Conservation (phyloP, 2,113 vertebrate species). For the Cyanistes caeruleus region DNA sequence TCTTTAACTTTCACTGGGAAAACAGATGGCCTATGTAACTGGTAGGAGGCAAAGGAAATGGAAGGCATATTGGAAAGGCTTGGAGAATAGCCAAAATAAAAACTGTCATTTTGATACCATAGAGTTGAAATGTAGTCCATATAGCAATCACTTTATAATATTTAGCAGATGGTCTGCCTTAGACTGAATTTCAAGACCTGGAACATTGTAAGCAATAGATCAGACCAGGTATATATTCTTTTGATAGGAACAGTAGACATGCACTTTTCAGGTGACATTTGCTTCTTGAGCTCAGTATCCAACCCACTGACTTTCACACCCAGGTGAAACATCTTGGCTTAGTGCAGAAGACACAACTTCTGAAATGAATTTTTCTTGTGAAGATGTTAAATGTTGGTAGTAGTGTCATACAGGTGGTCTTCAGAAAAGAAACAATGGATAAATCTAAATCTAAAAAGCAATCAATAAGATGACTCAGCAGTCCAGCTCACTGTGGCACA, state of each 20-base stretch:
- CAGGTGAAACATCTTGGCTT: background rate
- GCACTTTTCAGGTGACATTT: background rate
- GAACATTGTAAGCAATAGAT: background rate
- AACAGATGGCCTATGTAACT: constrained; percentile 12
- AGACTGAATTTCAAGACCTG: background rate
- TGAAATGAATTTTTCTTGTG: background rate
- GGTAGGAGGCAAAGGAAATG: constrained; percentile 3
- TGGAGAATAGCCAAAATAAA: background rate
- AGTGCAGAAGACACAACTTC: background rate
- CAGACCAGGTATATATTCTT: background rate
- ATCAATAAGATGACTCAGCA: background rate
- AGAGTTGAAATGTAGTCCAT: background rate
- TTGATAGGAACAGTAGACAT: background rate
- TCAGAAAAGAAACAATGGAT: background rate
- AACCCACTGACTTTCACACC: background rate
- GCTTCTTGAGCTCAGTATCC: background rate
- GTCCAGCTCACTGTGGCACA: background rate
- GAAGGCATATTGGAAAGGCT: background rate
- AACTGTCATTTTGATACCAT: background rate
- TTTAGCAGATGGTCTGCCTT: background rate
- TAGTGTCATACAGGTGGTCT: background rate
- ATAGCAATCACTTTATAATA: background rate
- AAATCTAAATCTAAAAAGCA: background rate
- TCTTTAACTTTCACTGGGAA: background rate
- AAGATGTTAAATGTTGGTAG: background rate